Evolutionary conservation across 1,140 invertebrate genomes (phyloP), one percentile per base, ranked within the genome.

Genomic region (Adoxophyes honmai): DNA sequence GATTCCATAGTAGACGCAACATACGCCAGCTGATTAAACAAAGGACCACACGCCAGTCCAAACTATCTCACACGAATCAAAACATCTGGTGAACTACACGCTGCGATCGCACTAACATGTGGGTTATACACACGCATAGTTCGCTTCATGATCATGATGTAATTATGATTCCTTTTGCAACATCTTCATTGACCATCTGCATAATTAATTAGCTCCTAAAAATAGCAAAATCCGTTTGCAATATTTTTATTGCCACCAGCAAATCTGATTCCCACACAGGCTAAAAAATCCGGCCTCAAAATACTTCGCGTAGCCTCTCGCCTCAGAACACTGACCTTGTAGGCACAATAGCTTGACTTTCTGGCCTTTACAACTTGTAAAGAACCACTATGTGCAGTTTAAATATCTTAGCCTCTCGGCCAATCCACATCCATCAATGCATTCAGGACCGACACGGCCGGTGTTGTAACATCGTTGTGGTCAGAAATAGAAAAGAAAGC

Each of bases 251-350:
- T 28, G 6, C 21, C 2, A 28, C 2, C 21, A 28, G 21, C 6
- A 28, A 28, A 28, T 48, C 1, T 11, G 42, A 59, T 65, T 68
- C 65, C 59, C 63, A 73, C 68, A 70, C 62, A 54, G 52, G 60
- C 57, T 55, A 55, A 69, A 72, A 72, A 73, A 73, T 69, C 61
- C 65, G 78, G 66, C 73, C 70, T 74, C 66, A 79, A 71, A 78
- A 71, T 66, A 62, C 67, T 64, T 66, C 64, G 54, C 60, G 37
- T 42, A 68, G 62, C 64, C 62, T 62, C 62, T 64, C 60, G 60
- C 44, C 66, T 61, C 63, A 60, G 76, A 74, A 57, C 75, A 70
- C 70, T 82, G 79, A 85, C 81, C 79, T 85, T 85, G 79, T 62
- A 56, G 59, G 34, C 64, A 85, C 81, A 84, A 81, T 81, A 70